Percentiles rank a stretch among this genome's conserved stretches.
Evolutionary conservation across 2,113 vertebrate genomes (phyloP).

Genomic region (Tricholaema leucomelas): DNA sequence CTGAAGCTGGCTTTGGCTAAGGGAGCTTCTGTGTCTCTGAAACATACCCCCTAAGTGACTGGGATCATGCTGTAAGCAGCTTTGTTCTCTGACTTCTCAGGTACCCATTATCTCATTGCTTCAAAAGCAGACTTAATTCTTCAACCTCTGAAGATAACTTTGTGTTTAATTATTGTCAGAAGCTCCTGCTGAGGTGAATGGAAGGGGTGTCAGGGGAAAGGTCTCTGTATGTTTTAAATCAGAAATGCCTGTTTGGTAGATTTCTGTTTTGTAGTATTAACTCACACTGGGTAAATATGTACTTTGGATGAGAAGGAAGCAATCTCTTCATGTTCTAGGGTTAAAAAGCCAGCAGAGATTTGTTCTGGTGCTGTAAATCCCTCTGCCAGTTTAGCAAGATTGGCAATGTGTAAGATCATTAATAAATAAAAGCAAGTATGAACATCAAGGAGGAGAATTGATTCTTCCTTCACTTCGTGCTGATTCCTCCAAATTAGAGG

Average conservation of each 20-base stretch:
- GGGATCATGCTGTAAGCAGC: constrained; percentile 16
- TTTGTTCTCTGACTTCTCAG: not conserved
- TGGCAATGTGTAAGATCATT: constrained; percentile 1
- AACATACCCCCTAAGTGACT: constrained; percentile 4
- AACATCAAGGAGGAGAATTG: constrained; percentile 15
- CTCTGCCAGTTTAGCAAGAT: not conserved
- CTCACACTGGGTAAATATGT: not conserved
- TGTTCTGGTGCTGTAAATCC: constrained; percentile 23
- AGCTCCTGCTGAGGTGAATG: not conserved
- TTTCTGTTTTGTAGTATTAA: not conserved
- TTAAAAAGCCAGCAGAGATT: constrained; percentile 16
- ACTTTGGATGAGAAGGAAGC: not conserved
- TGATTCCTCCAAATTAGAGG: not conserved
- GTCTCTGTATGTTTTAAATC: not conserved
- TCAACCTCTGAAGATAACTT: constrained; percentile 25
- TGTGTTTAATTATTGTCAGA: constrained; percentile 28
- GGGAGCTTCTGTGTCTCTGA: constrained; percentile 1
- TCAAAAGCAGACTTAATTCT: constrained; percentile 44
- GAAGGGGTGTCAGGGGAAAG: not conserved
- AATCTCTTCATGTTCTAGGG: not conserved
- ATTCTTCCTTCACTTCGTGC: not conserved
- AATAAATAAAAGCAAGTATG: constrained; percentile 44
- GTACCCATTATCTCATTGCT: constrained; percentile 22
- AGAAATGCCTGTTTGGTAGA: not conserved
- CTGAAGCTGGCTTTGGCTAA: constrained; percentile 37